phyloP scores from a whole-genome alignment of 1,140 invertebrate genomes.

The Scylla paramamosain region DNA sequence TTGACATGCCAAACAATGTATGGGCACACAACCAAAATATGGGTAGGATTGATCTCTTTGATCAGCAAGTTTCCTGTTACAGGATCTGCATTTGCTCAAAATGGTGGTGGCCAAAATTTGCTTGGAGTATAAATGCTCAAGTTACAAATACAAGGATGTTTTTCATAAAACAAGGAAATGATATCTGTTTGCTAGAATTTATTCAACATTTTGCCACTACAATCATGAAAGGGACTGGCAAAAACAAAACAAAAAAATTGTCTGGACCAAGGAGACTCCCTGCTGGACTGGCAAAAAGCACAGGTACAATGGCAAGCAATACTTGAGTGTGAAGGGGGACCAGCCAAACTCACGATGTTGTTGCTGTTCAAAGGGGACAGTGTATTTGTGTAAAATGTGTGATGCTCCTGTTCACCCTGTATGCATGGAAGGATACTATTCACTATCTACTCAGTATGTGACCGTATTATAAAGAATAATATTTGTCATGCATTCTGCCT shows the following conservation, averaged over 20 bases:
- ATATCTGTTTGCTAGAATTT: constrained; percentile 30
- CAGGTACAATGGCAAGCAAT: constrained; percentile 34
- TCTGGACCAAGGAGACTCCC: constrained; percentile 38
- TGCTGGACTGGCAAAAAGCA: background rate
- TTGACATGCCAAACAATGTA: constrained; percentile 55
- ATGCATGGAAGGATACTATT: constrained; percentile 14
- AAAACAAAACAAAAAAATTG: background rate
- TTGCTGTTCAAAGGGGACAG: too few relatives aligned
- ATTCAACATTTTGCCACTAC: constrained; percentile 14
- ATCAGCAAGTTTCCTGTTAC: constrained; percentile 23
- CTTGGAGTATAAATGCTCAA: constrained; percentile 49
- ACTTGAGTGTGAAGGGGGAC: constrained; percentile 26
- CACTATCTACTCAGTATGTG: background rate
- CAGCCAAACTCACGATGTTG: constrained; percentile 28
- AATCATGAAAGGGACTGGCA: constrained; percentile 24
- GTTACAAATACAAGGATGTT: constrained; percentile 45
- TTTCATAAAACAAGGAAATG: constrained; percentile 32
- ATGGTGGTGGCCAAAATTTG: constrained; percentile 48
- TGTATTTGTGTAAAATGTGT: constrained; percentile 12
- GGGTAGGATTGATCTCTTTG: constrained; percentile 61
- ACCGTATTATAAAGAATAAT: too few relatives aligned
- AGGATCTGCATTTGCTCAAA: background rate
- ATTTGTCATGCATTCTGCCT: too few relatives aligned
- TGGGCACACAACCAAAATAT: constrained; percentile 51
- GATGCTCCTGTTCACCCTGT: constrained; percentile 17